Conservation (phyloP, 2,888 invertebrate genomes). For the Ferrisia virgata region DNA sequence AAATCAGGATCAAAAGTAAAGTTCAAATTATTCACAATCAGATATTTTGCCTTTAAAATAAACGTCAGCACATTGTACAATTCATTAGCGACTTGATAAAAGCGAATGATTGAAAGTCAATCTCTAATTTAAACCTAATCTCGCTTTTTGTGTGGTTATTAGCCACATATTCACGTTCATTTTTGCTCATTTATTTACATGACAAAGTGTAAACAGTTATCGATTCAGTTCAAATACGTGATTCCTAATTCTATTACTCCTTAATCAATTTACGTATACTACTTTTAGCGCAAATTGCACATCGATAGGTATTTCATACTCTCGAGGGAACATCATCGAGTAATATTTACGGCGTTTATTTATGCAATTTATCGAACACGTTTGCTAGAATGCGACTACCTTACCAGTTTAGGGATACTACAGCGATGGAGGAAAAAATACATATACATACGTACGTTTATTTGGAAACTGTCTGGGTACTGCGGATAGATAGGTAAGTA, state of each 20-base stretch:
- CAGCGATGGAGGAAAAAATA: not conserved
- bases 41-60: too few relatives aligned
- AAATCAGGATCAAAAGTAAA: too few relatives aligned
- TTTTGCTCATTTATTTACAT: too few relatives aligned
- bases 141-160: too few relatives aligned
- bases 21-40: too few relatives aligned
- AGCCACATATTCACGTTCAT: too few relatives aligned
- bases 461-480: not conserved
- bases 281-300: not conserved
- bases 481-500: not conserved
- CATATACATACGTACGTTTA: not conserved
- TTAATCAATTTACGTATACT: not conserved
- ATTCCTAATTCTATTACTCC: not conserved
- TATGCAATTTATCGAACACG: slow-evolving; percentile 27
- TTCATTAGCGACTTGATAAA: too few relatives aligned
- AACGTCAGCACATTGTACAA: too few relatives aligned
- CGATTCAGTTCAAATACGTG: too few relatives aligned
- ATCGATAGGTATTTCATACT: not conserved
- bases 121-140: too few relatives aligned
- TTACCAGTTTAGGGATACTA: not conserved
- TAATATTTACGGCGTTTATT: slow-evolving; percentile 5
- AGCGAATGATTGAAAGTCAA: too few relatives aligned
- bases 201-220: too few relatives aligned
- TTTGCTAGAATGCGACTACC: not conserved
- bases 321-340: not conserved